Conservation (phyloP, 1,140 invertebrate genomes). For the Sitobion miscanthi region DNA sequence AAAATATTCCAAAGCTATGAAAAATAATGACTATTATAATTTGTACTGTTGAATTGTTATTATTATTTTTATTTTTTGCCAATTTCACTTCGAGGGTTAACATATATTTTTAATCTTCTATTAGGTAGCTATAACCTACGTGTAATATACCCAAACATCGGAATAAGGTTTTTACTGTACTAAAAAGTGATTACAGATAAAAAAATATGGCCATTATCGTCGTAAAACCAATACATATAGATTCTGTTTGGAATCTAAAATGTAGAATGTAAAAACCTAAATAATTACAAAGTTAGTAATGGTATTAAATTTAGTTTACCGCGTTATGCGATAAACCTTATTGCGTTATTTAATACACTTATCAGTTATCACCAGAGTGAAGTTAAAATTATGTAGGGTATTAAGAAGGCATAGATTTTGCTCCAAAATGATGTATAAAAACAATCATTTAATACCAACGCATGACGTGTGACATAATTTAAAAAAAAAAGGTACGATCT, state of each 20-base stretch:
- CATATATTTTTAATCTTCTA: not conserved
- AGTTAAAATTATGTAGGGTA: not conserved
- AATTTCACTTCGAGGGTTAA: not conserved
- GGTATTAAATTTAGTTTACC: not conserved
- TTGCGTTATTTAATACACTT: not conserved
- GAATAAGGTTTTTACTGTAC: not conserved
- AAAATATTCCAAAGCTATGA: not conserved
- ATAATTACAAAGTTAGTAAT: not conserved
- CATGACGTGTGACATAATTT: not conserved
- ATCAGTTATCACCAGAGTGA: not conserved
- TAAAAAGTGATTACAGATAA: not conserved
- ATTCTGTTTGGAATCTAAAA: not conserved
- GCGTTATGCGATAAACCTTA: not conserved
- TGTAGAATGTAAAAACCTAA: not conserved
- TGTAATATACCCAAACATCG: not conserved
- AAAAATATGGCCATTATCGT: not conserved
- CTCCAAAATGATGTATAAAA: not conserved
- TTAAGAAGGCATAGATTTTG: not conserved
- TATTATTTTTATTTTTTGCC: slow-evolving; percentile 3
- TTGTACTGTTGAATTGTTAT: not conserved
- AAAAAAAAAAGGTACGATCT: not conserved
- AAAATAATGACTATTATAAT: not conserved
- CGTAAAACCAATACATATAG: not conserved
- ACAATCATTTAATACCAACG: not conserved
- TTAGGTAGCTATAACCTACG: not conserved